These are phyloP conservation scores for Melanostoma mellinum DNA, from an alignment of 2,888 invertebrate species.

Conservation along the genomic window DNA sequence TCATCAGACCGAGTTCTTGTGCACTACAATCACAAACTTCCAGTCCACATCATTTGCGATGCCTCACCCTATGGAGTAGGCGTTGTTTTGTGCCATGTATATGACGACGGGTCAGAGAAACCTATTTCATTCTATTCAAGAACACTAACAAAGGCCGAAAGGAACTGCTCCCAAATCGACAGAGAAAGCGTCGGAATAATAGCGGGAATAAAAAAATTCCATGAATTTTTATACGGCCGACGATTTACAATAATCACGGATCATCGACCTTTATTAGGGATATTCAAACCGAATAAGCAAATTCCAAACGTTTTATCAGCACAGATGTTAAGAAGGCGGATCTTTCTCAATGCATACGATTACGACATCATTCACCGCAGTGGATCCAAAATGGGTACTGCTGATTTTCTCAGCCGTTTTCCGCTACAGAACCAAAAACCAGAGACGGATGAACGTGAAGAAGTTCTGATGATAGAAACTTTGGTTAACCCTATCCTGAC, in stretches of 20 bases:
- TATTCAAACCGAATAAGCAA: constrained; percentile 4
- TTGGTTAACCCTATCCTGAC: not conserved
- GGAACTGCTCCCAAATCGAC: constrained; percentile 35
- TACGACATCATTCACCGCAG: not conserved
- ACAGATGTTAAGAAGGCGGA: not conserved
- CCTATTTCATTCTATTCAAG: constrained; percentile 44
- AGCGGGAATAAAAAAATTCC: constrained; percentile 55
- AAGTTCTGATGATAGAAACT: constrained; percentile 55
- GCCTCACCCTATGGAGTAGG: no score
- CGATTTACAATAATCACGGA: constrained; percentile 52
- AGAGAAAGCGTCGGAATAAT: constrained; percentile 38
- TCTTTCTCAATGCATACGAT: not conserved
- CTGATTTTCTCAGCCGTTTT: constrained; percentile 14
- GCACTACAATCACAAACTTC: no score
- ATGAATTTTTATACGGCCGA: constrained; percentile 59
- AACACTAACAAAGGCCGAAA: constrained; percentile 23
- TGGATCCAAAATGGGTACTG: constrained; percentile 11
- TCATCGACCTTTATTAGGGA: constrained; percentile 16
- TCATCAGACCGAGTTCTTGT: constrained; percentile 29
- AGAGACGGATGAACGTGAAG: constrained; percentile 8
- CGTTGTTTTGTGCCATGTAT: no score
- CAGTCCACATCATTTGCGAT: no score
- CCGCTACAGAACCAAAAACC: not conserved
- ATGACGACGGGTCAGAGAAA: not conserved
- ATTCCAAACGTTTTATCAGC: constrained; percentile 21